These are phyloP conservation scores for Epinephelus malabaricus DNA, from an alignment of 2,797 vertebrate species.

Conservation along the genomic window DNA sequence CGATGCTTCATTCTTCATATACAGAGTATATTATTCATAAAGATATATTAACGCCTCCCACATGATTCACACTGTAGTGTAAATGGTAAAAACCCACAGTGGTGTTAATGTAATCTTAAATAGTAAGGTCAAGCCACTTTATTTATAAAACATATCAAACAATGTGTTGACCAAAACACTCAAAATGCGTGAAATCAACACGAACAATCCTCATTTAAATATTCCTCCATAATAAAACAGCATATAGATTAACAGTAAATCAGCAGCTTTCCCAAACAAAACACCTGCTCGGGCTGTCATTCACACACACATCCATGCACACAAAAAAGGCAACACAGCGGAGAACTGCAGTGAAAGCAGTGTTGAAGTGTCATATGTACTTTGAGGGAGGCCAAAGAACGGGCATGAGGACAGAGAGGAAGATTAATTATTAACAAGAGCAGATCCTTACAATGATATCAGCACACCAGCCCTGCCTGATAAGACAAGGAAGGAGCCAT, in stretches of 20 bases:
- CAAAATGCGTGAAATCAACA: slow-evolving; percentile 10
- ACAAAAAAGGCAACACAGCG: slow-evolving; percentile 4
- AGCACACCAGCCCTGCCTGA: slow-evolving; percentile 38
- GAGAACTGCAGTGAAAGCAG: neutral
- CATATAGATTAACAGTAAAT: neutral
- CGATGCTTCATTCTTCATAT: neutral
- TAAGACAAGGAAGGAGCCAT: slow-evolving; percentile 50
- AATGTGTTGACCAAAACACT: slow-evolving; percentile 11
- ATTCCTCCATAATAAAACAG: neutral
- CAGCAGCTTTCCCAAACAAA: neutral
- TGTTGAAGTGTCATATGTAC: neutral
- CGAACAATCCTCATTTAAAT: neutral
- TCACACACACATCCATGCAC: neutral
- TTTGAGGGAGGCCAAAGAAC: slow-evolving; percentile 58
- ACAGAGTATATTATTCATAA: neutral
- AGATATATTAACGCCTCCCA: neutral
- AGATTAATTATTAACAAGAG: slow-evolving; percentile 78
- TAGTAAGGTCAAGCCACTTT: neutral
- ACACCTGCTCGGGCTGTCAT: neutral
- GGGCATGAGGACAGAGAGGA: slow-evolving; percentile 22
- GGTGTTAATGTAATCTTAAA: neutral
- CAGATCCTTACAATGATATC: slow-evolving; percentile 60
- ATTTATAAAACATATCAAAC: neutral
- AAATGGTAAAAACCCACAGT: neutral
- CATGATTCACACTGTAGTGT: neutral